Evolutionary conservation across 1,140 invertebrate species (phyloP), one percentile per base, ranked within the genome.

Genomic region (Hydropsyche tenuis): DNA sequence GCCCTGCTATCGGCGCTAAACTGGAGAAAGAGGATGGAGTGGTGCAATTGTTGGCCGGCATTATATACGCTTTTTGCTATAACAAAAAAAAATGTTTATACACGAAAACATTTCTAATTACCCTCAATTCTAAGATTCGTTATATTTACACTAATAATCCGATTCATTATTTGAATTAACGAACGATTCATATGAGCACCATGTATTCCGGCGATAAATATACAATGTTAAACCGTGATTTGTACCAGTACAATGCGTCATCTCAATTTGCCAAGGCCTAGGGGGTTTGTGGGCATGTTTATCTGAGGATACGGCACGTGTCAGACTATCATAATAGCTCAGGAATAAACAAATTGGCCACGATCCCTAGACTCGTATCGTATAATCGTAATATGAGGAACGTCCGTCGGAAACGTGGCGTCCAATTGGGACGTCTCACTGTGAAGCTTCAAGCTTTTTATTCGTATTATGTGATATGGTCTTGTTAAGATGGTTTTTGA

Each of bases 341-440:
- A 22, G 65, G 60, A 74, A 68, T 74, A 69, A 74, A 68, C 73
- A 74, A 74, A 74, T 74, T 74, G 73, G 22, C 46, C 14, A 14
- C 46, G 46, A 20, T 53, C 48, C 48, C 48, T 20, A 20, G 48
- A 18, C 30, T 37, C 30, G 30, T 37, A 37, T 37, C 30, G 3
- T 9, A 9, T 37, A 37, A 37, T 14, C 22, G 27, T 30, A 48
- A 27, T 51, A 53, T 48, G 66, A 51, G 66, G 45, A 42, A 48
- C 12, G 43, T 22, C 27, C 43, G 16, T 11, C 16, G 48, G n/a
- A 7, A 16, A 18, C 14, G 30, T 4, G 48, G 16, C 48, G 16
- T 53, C 48, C 48, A 53, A 53, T 16, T 18, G 48, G 20, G 48
- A 63, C 60, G 60, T 63, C 23, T 16, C 12, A 11, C 60, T 63